phyloP scores from a whole-genome alignment of 2,797 vertebrate species.

The Oophaga sylvatica region DNA sequence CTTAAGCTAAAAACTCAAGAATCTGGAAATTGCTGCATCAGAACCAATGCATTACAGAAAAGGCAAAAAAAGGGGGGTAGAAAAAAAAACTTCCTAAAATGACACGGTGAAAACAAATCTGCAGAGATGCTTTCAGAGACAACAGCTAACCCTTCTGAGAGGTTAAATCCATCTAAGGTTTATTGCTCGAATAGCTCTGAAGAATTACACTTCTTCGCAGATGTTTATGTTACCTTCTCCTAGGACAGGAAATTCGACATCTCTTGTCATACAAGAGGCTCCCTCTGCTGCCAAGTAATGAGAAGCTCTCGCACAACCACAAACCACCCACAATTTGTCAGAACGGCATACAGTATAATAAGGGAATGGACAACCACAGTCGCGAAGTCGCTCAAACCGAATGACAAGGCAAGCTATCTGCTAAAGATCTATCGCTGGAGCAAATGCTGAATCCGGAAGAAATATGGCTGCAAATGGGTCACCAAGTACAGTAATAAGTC shows the following conservation, averaged over 20 bases:
- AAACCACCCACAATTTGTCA: conserved; percentile 42
- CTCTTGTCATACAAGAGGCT: conserved; percentile 34
- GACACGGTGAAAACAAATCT: conserved; percentile 52
- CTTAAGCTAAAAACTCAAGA: conserved; percentile 67
- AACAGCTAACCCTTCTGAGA: conserved; percentile 55
- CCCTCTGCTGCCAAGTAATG: conserved; percentile 54
- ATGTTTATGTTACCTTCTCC: conserved; percentile 33
- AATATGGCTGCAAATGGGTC: not conserved
- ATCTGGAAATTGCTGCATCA: conserved; percentile 68
- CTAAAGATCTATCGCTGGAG: not conserved
- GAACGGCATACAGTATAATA: conserved; percentile 11
- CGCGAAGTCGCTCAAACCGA: not conserved
- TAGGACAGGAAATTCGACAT: not conserved
- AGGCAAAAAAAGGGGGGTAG: conserved; percentile 60
- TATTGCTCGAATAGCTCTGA: conserved; percentile 40
- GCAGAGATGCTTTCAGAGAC: conserved; percentile 62
- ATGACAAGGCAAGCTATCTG: not conserved
- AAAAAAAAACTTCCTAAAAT: conserved; percentile 62
- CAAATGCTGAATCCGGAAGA: not conserved
- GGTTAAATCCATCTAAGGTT: conserved; percentile 54
- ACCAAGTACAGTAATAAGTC: too few species aligned
- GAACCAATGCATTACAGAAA: conserved; percentile 63
- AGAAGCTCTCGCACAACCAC: conserved; percentile 27
- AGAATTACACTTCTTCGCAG: conserved; percentile 34
- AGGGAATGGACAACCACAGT: conserved; percentile 8